Percentiles rank a stretch among this genome's conserved stretches.
Conservation (phyloP, 1,140 invertebrate genomes). For the Megathymus violae region DNA sequence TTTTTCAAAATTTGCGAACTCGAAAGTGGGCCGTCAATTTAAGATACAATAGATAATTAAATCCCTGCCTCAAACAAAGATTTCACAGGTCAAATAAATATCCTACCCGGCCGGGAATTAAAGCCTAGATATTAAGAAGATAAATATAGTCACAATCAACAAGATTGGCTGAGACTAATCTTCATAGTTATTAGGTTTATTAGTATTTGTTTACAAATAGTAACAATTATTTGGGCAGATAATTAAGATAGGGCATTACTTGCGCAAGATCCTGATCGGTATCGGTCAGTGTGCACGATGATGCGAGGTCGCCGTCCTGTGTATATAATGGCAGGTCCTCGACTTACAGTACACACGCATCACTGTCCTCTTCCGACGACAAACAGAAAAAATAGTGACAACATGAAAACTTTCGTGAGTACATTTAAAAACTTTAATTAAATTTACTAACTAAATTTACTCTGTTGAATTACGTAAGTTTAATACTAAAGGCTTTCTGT, state of each 20-base stretch:
- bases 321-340: conserved; percentile 33
- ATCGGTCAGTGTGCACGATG: conserved; percentile 13
- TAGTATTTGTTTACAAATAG: conserved; percentile 1
- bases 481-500: too few relatives aligned
- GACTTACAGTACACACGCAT: conserved; percentile 25
- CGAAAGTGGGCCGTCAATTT: too few relatives aligned
- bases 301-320: conserved; percentile 22
- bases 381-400: conserved; percentile 34
- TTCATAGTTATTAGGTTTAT: neutral
- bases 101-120: too few relatives aligned
- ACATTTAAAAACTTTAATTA: neutral
- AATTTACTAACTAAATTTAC: too few relatives aligned
- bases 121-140: too few relatives aligned
- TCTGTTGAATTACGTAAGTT: too few relatives aligned
- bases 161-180: too few relatives aligned
- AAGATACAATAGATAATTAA: too few relatives aligned
- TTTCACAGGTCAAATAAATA: too few relatives aligned
- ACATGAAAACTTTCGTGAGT: conserved; percentile 59
- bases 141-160: too few relatives aligned
- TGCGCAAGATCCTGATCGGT: conserved; percentile 37
- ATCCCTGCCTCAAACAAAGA: too few relatives aligned
- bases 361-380: conserved; percentile 30
- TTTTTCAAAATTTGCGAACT: too few relatives aligned
- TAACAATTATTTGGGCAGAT: conserved; percentile 1
- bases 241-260: conserved; percentile 33